Evolutionary conservation across 1,140 invertebrate genomes (phyloP).

Genomic region (Agrypnia vestita): DNA sequence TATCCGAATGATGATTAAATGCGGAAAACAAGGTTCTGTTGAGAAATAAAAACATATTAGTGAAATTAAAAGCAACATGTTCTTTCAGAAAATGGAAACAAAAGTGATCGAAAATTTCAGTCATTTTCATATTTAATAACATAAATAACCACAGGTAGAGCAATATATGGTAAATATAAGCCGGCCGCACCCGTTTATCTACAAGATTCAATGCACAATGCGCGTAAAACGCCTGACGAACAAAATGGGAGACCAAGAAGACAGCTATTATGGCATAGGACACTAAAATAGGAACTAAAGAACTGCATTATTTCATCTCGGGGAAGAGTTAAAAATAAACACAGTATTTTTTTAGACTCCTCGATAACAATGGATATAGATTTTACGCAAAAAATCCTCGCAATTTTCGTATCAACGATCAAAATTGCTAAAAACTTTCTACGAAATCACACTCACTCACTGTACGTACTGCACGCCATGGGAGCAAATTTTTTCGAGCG

Average conservation of each 20-base stretch:
- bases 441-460: conserved; percentile 49
- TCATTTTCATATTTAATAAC: conserved; percentile 22
- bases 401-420: neutral
- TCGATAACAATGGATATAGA: conserved; percentile 1
- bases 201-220: neutral
- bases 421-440: conserved; percentile 49
- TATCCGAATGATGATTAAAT: neutral
- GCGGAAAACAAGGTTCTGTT: neutral
- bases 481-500: conserved; percentile 40
- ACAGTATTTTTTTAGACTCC: conserved; percentile 26
- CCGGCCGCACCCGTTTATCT: conserved; percentile 35
- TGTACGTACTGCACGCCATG: conserved; percentile 51
- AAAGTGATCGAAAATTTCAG: conserved; percentile 32
- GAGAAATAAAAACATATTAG: neutral
- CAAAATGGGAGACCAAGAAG: conserved; percentile 48
- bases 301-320: conserved; percentile 36
- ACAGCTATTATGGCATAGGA: conserved; percentile 29
- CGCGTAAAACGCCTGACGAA: conserved; percentile 28
- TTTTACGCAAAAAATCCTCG: neutral
- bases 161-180: neutral
- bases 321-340: conserved; percentile 38
- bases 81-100: conserved; percentile 18
- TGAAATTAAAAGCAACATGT: conserved; percentile 9
- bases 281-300: conserved; percentile 51
- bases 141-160: conserved; percentile 18